Evolutionary conservation across 2,888 invertebrate genomes (phyloP).

Genomic region (Orthonychiurus folsomi): DNA sequence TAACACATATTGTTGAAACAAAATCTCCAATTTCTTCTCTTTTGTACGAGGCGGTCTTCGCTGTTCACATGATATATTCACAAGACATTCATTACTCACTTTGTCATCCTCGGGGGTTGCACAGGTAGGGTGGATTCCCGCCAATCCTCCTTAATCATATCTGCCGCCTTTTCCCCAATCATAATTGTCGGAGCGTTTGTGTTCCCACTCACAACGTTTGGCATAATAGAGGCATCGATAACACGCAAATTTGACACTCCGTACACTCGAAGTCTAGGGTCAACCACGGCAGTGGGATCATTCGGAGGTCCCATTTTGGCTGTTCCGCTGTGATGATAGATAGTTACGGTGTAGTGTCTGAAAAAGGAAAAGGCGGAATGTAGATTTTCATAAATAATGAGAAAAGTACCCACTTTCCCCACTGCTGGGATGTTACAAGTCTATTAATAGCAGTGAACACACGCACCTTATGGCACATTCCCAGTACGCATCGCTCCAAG

Average conservation of each 20-base stretch:
- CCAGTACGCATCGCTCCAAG: constrained; percentile 71
- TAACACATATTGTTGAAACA: no score
- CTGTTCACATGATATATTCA: no score
- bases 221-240: constrained; percentile 27
- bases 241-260: constrained; percentile 25
- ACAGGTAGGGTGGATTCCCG: constrained; percentile 14
- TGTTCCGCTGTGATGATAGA: constrained; percentile 73
- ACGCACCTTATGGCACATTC: constrained; percentile 53
- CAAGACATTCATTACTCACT: no score
- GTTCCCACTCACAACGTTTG: constrained; percentile 39
- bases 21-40: no score
- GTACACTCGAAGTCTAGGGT: constrained; percentile 57
- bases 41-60: no score
- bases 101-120: constrained; percentile 14
- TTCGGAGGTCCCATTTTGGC: constrained; percentile 63
- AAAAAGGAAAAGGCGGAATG: constrained; percentile 36
- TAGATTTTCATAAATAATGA: constrained; percentile 1
- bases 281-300: constrained; percentile 59
- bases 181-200: constrained; percentile 44
- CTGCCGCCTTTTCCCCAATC: constrained; percentile 44
- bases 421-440: background rate
- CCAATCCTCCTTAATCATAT: constrained; percentile 41
- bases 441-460: background rate
- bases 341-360: constrained; percentile 64
- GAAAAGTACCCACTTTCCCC: background rate